Evolutionary conservation across 2,113 vertebrate genomes (phyloP), one percentile per base, ranked within the genome.

Genomic region (Catagonus wagneri): DNA sequence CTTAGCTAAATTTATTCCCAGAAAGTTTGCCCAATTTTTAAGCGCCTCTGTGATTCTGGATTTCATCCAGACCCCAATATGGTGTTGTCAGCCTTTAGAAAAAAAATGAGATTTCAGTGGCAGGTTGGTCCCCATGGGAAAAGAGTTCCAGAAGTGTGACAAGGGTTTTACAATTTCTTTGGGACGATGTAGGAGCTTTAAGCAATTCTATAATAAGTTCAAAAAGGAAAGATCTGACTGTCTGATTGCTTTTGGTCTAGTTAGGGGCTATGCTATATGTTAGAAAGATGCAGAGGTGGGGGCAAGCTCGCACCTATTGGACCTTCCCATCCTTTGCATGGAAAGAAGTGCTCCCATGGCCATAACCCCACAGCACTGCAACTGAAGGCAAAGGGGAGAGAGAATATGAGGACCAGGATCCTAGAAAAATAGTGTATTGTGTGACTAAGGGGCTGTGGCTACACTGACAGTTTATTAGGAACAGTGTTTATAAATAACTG

Each of bases 1-100:
- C 39, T 76, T 52, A 52, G 68, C 10, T 68, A 83, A 96, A 23
- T 75, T 78, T 50, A 56, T 83, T 89, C 81, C 36, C 65, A 91
- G 71, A 83, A 74, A 92, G 58, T 79, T 4, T 83, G 44, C 60
- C 39, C 65, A 20, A 65, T 60, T 84, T 90, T 66, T 17, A 72
- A 93, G 66, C 27, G 65, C n/a, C 78, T 89, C 50, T 58, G 39
- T 72, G 84, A 83, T 44, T 86, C 93, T 94, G 86, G 74, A 71
- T 65, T 81, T 74, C 22, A 66, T 63, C 85, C 69, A 94, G 71
- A 56, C 15, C 58, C 25, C 61, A 61, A n/a, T 25, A 71, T 29
- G 50, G 17, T 32, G 58, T 16, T 1, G 0, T 36, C 23, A 89
- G 23, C 54, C 9, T 71, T 71, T 27, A 36, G 3, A 20, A 34